Evolutionary conservation across 1,140 invertebrate genomes (phyloP).

Genomic region (Varroa destructor): DNA sequence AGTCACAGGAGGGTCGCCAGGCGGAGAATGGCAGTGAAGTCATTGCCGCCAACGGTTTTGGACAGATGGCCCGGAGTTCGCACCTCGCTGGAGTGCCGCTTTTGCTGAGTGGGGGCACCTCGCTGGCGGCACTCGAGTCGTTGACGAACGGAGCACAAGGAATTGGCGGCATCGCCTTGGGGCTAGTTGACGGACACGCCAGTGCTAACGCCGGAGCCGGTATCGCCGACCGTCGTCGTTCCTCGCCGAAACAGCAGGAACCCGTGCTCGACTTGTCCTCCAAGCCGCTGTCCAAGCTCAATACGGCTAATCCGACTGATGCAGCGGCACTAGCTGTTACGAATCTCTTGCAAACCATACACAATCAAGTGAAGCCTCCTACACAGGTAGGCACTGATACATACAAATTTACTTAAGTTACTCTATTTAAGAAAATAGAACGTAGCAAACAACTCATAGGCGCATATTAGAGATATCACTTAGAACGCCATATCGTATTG

Average conservation of each 20-base stretch:
- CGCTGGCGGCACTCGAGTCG: conserved; percentile 24
- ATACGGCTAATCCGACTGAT: conserved; percentile 19
- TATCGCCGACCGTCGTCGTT: conserved; percentile 9
- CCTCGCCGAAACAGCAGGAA: conserved; percentile 24
- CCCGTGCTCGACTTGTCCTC: conserved; percentile 24
- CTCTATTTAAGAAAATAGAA: too few species aligned
- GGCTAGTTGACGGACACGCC: conserved; percentile 11
- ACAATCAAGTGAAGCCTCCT: conserved; percentile 27
- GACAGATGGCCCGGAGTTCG: neutral
- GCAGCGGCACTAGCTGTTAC: conserved; percentile 23
- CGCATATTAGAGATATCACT: too few species aligned
- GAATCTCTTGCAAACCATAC: conserved; percentile 24
- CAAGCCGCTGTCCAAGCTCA: conserved; percentile 26
- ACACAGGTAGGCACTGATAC: conserved; percentile 3
- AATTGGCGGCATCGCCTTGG: conserved; percentile 27
- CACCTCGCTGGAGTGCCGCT: conserved; percentile 5
- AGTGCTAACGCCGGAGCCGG: neutral
- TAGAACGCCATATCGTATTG: too few species aligned
- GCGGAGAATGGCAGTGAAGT: conserved; percentile 6
- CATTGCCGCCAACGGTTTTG: neutral
- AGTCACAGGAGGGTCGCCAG: neutral
- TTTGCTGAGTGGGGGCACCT: conserved; percentile 17
- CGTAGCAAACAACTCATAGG: too few species aligned
- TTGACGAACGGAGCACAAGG: conserved; percentile 26
- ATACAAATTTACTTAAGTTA: too few species aligned